A percentile compares a stretch with the other conserved stretches of the same genome.
Evolutionary conservation across 2,888 invertebrate genomes (phyloP).

Genomic region (Mamestra brassicae): DNA sequence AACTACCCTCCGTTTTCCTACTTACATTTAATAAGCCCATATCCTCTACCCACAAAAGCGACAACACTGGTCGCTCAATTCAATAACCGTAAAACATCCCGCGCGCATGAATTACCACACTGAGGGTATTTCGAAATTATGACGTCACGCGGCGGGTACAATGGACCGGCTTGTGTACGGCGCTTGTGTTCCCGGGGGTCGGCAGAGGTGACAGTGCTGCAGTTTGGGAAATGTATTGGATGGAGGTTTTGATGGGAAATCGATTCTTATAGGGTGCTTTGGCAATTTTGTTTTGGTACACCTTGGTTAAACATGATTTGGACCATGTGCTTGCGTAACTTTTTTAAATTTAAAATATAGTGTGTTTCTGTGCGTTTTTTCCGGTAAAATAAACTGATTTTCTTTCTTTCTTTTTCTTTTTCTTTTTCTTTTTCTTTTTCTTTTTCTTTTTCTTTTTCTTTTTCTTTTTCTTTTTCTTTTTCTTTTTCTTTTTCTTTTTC

Average conservation of each 20-base stretch:
- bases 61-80: constrained; percentile 56
- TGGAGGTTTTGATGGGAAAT: background rate
- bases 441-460: too few relatives aligned
- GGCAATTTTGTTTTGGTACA: background rate
- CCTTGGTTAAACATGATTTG: too few relatives aligned
- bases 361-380: too few relatives aligned
- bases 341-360: background rate
- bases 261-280: background rate
- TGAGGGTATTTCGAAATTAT: constrained; percentile 78
- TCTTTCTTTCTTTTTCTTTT: too few relatives aligned
- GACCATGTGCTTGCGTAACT: background rate
- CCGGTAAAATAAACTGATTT: too few relatives aligned
- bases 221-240: background rate
- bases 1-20: background rate
- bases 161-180: constrained; percentile 51
- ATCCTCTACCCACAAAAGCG: constrained; percentile 14
- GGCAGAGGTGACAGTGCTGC: constrained; percentile 10
- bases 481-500: too few relatives aligned
- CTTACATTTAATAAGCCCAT: background rate
- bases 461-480: too few relatives aligned
- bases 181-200: background rate
- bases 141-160: constrained; percentile 74
- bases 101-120: constrained; percentile 78
- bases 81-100: constrained; percentile 75
- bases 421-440: too few relatives aligned